Percentiles rank a stretch among this genome's conserved stretches.
These are phyloP conservation scores for Gyps fulvus DNA, from an alignment of 2,113 vertebrate species.

Conservation along the genomic window DNA sequence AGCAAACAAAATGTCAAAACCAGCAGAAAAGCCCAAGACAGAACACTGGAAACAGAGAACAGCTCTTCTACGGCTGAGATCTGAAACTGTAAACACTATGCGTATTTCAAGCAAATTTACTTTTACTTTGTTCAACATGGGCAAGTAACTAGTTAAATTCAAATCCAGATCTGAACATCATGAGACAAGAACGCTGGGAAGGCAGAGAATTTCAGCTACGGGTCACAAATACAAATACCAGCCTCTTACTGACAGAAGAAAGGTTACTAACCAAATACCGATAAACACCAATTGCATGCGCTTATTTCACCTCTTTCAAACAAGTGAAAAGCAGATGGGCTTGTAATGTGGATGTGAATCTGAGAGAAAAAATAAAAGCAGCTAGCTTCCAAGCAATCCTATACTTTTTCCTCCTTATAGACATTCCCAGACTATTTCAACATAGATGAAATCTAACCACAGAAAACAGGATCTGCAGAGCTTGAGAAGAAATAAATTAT, in stretches of 20 bases:
- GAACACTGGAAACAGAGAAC: neutral
- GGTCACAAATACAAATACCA: neutral
- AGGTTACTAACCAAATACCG: neutral
- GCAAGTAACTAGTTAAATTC: neutral
- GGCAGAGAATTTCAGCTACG: neutral
- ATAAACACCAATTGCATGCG: neutral
- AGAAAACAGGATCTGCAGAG: neutral
- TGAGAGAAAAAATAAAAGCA: neutral
- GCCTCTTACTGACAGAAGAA: neutral
- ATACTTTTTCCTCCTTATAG: neutral
- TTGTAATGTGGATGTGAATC: neutral
- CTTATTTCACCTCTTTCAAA: neutral
- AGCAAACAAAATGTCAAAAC: neutral
- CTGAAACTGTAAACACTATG: neutral
- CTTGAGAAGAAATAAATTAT: neutral
- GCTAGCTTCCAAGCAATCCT: neutral
- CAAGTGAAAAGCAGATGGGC: neutral
- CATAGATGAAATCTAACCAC: neutral
- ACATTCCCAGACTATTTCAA: neutral
- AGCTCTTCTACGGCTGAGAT: neutral
- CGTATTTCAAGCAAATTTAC: neutral
- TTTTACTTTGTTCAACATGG: neutral
- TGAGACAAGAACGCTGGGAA: neutral
- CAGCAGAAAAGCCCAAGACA: neutral
- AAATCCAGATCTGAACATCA: neutral